Base-by-base conservation (phyloP, 2,113 vertebrate species). In the Rhynchopsitta pachyrhyncha region DNA sequence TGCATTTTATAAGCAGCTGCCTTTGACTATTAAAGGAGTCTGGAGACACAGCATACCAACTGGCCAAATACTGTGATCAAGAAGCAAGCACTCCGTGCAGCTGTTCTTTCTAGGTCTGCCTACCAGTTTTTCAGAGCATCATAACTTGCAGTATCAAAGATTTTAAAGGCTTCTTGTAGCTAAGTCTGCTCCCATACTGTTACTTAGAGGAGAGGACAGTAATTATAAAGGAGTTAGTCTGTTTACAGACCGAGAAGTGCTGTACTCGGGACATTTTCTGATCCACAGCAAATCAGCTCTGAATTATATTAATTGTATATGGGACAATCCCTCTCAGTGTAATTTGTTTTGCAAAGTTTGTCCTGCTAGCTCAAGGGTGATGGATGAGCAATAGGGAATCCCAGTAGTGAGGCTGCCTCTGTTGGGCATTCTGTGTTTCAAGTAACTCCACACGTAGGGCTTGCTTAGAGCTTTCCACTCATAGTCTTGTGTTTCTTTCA, bases 321-420 rank as follows among this genome's bases (percentile, higher is more conserved):
- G 29, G 59, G 52, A 92, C 57, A 69, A 52, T 60, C 25, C 73
- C 19, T 46, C 80, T 86, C 27, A 8, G 11, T 59, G 87, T 88
- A 37, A 77, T 93, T 87, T 91, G 91, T 73, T 96, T 96, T 96
- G 91, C 91, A 67, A 85, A 94, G 63, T 85, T 71, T 87, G 11
- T 60, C 93, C 50, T 86, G 73, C 37, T 68, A 59, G 68, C 64
- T 83, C 57, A 62, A 59, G 59, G 53, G 12, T 75, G 83, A 50
- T 17, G 41, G 27, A 14, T 20, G 8, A 83, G 42, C 59, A 73
- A 15, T 7, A 42, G 55, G 82, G 42, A 63, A 37, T 59, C n/a
- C 29, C 50, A 46, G 33, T 4, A 37, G 35, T 5, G 9, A 68
- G 24, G 73, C 42, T 71, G 59, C 50, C 28, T 70, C 33, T n/a